Conservation (phyloP, 2,113 vertebrate species). For the Gambusia holbrooki region DNA sequence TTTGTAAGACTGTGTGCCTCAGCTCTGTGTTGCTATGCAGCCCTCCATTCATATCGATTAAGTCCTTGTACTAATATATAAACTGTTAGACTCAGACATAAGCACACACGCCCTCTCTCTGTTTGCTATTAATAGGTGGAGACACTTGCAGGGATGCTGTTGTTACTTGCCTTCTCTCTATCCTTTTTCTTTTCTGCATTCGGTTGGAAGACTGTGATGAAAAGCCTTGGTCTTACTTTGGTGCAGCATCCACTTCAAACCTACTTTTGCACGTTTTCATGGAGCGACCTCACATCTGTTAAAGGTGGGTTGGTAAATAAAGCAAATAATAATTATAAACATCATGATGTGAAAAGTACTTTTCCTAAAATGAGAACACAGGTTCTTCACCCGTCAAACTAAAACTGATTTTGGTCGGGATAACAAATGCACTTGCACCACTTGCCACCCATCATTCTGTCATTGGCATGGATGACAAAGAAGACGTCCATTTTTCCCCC, state of each 20-base stretch:
- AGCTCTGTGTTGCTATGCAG: not conserved
- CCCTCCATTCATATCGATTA: not conserved
- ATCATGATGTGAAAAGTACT: not conserved
- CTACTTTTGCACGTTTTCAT: slow-evolving; percentile 4
- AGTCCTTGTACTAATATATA: not conserved
- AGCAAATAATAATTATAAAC: not conserved
- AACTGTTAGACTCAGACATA: not conserved
- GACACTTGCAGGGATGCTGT: not conserved
- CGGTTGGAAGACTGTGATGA: slow-evolving; percentile 63
- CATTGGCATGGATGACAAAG: slow-evolving; percentile 36
- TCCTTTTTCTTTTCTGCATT: not conserved
- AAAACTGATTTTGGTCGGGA: too few relatives aligned
- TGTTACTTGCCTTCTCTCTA: not conserved
- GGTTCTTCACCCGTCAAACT: not conserved
- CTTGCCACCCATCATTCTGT: slow-evolving; percentile 26
- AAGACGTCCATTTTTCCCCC: slow-evolving; percentile 43
- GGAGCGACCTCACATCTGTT: not conserved
- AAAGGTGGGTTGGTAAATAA: not conserved
- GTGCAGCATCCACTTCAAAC: slow-evolving; percentile 48
- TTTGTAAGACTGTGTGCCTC: too few relatives aligned
- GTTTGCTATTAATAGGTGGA: not conserved
- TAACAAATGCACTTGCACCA: slow-evolving; percentile 10
- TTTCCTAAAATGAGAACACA: not conserved
- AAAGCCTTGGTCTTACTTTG: slow-evolving; percentile 43
- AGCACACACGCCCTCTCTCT: not conserved